Evolutionary conservation across 64 coral and sea anemone genomes (phyloP), one percentile per base, ranked within the genome.

Genomic region (Astreopora myriophthalma): DNA sequence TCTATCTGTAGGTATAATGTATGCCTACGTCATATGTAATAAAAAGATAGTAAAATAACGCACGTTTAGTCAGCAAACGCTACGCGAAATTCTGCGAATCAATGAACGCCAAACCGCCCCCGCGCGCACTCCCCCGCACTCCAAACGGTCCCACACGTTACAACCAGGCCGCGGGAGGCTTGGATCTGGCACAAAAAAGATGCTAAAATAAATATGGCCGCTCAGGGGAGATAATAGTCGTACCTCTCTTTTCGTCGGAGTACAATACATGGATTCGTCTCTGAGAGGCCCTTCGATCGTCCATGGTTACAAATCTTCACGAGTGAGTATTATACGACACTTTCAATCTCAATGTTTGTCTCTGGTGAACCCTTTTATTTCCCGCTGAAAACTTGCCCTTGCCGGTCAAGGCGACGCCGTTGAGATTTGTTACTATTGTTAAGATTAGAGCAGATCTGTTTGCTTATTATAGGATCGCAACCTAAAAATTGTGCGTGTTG

Each of bases 401-500:
- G 49, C 51, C 16, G 13, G 40, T 48, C 44, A 11, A 24, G 1
- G 27, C 13, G 27, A 27, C 23, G 24, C 27, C 23, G 62, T 27
- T 46, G 42, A 46, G 11, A 4, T 46, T 26, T 22, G 55, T 60
- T 17, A n/a, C n/a, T n/a, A n/a, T n/a, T 76, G 42, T 78, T 3
- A 30, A 29, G 42, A n/a, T 78, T 3, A 52, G 17, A 51, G 14
- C 40, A 7, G 34, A 34, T 83, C 57, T 83, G 57, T 83, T 60
- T 79, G 57, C 39, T 64, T 65, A 39, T 83, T 83, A 20, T n/a
- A 83, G 79, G 61, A 83, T 83, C 30, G 55, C 20, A 37, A 22
- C 20, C 7, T 97, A 5, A 97, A 90, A 57, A 84, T 96, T 67
- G 67, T 99, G 16, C 90, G 83, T 10, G 88, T 99, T 2, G 66